These are phyloP conservation scores for Pseudomugil tenellus DNA, from an alignment of 2,797 vertebrate species.

Conservation along the genomic window DNA sequence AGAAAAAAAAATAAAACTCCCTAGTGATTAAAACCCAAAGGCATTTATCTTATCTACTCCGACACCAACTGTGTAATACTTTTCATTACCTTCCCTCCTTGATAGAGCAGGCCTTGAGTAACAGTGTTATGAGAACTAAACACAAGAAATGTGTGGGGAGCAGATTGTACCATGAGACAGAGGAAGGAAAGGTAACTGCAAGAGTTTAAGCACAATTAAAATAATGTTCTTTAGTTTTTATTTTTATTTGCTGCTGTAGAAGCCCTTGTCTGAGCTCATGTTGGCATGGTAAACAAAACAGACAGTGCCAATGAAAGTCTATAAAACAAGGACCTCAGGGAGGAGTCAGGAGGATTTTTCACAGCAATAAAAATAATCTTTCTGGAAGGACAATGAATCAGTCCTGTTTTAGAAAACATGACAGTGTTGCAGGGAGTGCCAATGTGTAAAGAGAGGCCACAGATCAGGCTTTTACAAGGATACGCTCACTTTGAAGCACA, in stretches of 20 bases:
- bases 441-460: slow-evolving; percentile 1
- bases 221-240: not conserved
- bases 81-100: slow-evolving; percentile 56
- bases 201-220: slow-evolving; percentile 12
- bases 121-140: slow-evolving; percentile 47
- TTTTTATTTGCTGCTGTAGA: not conserved
- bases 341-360: not conserved
- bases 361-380: not conserved
- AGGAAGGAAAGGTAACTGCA: slow-evolving; percentile 30
- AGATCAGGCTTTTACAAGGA: slow-evolving; percentile 4
- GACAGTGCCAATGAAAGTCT: not conserved
- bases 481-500: not conserved
- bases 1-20: slow-evolving; percentile 7
- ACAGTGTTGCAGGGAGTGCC: not conserved
- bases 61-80: slow-evolving; percentile 40
- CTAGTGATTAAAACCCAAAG: slow-evolving; percentile 30
- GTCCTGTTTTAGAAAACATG: not conserved
- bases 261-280: not conserved
- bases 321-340: not conserved
- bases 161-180: slow-evolving; percentile 44
- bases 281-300: not conserved
- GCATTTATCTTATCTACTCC: slow-evolving; percentile 49
- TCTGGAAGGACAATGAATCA: not conserved
- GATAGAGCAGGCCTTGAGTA: slow-evolving; percentile 50
- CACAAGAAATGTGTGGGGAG: slow-evolving; percentile 46